Conservation (phyloP, 2,888 invertebrate species). For the Dryobotodes eremita region DNA sequence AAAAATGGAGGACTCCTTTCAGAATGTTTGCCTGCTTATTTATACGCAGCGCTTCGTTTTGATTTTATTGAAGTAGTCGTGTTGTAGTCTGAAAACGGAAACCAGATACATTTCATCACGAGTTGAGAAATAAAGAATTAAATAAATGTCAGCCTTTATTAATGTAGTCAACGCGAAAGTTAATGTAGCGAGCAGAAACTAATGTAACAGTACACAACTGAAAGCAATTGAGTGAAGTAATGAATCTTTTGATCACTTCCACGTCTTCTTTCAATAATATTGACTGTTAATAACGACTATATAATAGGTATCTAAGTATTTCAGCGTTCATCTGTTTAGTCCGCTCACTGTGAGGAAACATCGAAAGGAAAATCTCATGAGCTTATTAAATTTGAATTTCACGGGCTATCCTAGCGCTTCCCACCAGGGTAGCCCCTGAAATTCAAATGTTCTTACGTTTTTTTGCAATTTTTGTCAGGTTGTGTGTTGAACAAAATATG, state of each 20-base stretch:
- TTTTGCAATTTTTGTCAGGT: no score
- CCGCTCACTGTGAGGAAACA: background rate
- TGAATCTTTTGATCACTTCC: slow-evolving; percentile 18
- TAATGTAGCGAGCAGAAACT: slow-evolving; percentile 25
- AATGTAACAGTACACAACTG: slow-evolving; percentile 42
- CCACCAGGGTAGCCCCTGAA: no score
- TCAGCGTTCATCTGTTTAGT: background rate
- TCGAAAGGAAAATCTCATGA: slow-evolving; percentile 7
- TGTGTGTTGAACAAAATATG: no score
- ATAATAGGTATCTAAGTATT: background rate
- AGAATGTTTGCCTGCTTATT: slow-evolving; percentile 46
- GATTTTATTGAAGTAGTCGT: slow-evolving; percentile 51
- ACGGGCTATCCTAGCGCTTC: no score
- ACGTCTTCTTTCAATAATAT: slow-evolving; percentile 5
- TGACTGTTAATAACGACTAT: slow-evolving; percentile 3
- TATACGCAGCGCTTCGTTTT: slow-evolving; percentile 48
- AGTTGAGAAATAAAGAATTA: slow-evolving; percentile 33
- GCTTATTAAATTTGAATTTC: no score
- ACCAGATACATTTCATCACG: slow-evolving; percentile 40
- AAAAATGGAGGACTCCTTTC: slow-evolving; percentile 46
- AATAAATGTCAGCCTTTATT: slow-evolving; percentile 30
- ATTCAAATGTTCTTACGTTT: no score
- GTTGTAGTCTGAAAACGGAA: slow-evolving; percentile 36
- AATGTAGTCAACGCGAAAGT: slow-evolving; percentile 45
- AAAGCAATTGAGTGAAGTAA: slow-evolving; percentile 26